Evolutionary conservation across 1,140 invertebrate genomes (phyloP).

Genomic region (Heliconius melpomene): DNA sequence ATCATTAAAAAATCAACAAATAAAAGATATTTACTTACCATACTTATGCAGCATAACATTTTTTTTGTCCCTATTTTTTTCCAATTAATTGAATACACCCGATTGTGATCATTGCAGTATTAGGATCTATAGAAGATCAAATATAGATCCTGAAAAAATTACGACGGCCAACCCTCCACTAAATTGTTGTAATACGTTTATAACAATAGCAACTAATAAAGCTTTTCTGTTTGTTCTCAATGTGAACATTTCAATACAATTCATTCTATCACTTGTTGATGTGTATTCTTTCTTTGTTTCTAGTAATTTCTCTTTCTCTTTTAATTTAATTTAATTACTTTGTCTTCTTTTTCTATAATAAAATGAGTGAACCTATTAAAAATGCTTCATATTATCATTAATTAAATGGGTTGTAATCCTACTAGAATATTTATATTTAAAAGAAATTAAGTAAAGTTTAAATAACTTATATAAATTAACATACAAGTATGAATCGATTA

Average conservation of each 20-base stretch:
- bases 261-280: constrained; percentile 26
- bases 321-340: constrained; percentile 30
- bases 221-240: constrained; percentile 47
- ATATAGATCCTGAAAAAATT: constrained; percentile 80
- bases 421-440: background rate
- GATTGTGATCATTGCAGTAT: constrained; percentile 50
- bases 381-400: background rate
- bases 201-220: constrained; percentile 43
- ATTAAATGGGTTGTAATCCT: background rate
- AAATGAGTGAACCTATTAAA: background rate
- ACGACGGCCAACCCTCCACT: constrained; percentile 74
- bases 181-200: constrained; percentile 59
- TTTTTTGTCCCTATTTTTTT: constrained; percentile 76
- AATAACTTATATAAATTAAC: too few species aligned
- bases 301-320: constrained; percentile 42
- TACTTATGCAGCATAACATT: constrained; percentile 61
- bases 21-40: constrained; percentile 41
- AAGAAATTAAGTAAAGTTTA: too few species aligned
- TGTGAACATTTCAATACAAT: constrained; percentile 48
- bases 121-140: constrained; percentile 50
- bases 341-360: constrained; percentile 39
- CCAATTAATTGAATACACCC: constrained; percentile 75
- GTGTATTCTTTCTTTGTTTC: constrained; percentile 34
- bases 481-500: too few species aligned
- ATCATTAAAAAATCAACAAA: too few species aligned